Conservation (phyloP, 2,888 invertebrate species). For the Cyrtodaria siliqua region DNA sequence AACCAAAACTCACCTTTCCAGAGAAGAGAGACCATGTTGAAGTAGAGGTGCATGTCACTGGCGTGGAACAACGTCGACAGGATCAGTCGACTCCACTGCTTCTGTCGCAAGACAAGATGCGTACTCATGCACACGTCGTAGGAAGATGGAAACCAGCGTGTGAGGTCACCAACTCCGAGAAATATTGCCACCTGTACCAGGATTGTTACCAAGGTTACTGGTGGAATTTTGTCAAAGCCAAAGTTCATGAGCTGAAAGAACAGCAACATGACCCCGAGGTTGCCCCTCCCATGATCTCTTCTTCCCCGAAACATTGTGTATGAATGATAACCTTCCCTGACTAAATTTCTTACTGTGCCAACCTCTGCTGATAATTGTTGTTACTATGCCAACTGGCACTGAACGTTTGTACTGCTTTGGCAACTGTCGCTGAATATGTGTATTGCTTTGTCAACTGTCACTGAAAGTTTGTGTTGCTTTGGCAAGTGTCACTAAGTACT, state of each 20-base stretch:
- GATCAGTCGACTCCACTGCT: conserved; percentile 86
- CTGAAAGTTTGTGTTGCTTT: too few species aligned
- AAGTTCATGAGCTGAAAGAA: conserved; percentile 75
- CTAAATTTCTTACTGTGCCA: too few species aligned
- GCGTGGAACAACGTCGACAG: conserved; percentile 86
- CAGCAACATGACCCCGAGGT: conserved; percentile 75
- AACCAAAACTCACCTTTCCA: conserved; percentile 87
- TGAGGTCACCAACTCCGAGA: conserved; percentile 82
- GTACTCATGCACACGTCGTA: conserved; percentile 88
- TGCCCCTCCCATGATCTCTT: conserved; percentile 56
- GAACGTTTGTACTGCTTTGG: too few species aligned
- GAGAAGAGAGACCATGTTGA: conserved; percentile 88
- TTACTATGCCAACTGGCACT: too few species aligned
- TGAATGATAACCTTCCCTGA: too few species aligned
- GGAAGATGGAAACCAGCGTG: conserved; percentile 70
- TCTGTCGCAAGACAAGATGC: conserved; percentile 83
- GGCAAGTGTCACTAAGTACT: too few species aligned
- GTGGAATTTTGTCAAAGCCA: conserved; percentile 86
- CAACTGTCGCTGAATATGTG: too few species aligned
- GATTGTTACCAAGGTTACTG: conserved; percentile 87
- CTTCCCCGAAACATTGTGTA: conserved; percentile 44
- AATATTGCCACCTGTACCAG: conserved; percentile 86
- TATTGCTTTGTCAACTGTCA: too few species aligned
- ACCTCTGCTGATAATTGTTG: too few species aligned
- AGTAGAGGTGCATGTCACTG: conserved; percentile 89